Conservation (phyloP, 2,888 invertebrate species). For the Acanthococcus lagerstroemiae region DNA sequence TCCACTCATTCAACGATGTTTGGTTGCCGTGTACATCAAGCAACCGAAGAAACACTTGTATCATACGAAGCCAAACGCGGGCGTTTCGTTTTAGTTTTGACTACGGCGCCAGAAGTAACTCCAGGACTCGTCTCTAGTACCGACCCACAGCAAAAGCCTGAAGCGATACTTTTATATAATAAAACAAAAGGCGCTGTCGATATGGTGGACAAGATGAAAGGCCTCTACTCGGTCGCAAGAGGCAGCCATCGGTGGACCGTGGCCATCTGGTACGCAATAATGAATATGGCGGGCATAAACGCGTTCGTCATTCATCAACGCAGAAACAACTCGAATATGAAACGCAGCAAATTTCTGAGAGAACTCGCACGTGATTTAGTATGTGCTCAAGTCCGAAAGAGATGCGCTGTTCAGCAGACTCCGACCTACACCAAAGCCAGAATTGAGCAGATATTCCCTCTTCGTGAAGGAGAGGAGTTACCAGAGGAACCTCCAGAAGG, state of each 20-base stretch:
- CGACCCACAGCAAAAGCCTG: conserved; percentile 31
- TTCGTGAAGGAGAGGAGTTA: neutral
- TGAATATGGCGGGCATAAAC: neutral
- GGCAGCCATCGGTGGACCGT: conserved; percentile 10
- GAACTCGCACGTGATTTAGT: neutral
- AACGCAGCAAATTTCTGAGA: neutral
- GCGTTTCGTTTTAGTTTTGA: conserved; percentile 28
- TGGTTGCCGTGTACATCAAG: too few relatives aligned
- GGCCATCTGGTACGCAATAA: neutral
- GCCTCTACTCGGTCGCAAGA: conserved; percentile 30
- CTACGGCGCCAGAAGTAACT: conserved; percentile 31
- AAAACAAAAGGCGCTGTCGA: conserved; percentile 33
- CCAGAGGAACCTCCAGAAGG: neutral
- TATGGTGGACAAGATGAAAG: conserved; percentile 28
- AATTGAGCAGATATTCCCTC: neutral
- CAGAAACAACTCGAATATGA: neutral
- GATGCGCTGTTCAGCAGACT: neutral
- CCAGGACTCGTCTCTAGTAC: conserved; percentile 9
- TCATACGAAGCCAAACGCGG: conserved; percentile 32
- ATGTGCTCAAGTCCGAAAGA: neutral
- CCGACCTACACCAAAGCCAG: neutral
- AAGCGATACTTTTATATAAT: conserved; percentile 32
- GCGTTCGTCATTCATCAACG: neutral
- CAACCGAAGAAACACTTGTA: neutral
- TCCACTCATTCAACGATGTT: too few relatives aligned